These are phyloP conservation scores for Callaeas wilsoni DNA, from an alignment of 2,113 vertebrate species.

Conservation along the genomic window DNA sequence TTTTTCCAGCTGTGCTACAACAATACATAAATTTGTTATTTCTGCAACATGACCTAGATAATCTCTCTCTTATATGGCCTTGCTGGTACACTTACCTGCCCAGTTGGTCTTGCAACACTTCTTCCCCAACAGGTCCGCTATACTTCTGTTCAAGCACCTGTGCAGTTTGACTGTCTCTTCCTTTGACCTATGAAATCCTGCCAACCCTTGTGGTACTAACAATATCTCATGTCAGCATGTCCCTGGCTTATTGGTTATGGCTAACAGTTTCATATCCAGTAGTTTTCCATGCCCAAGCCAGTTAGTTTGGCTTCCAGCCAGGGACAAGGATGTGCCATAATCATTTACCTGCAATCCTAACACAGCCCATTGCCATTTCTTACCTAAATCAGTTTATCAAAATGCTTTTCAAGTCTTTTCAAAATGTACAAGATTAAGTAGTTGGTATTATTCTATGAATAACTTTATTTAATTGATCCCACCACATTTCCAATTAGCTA, in stretches of 20 bases:
- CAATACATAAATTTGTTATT: background rate
- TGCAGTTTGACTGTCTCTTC: background rate
- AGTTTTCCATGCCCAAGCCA: background rate
- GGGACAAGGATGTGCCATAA: too few relatives aligned
- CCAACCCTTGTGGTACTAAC: background rate
- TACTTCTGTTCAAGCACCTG: background rate
- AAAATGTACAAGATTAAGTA: background rate
- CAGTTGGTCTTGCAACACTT: background rate
- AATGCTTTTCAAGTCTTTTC: background rate
- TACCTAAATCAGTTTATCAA: background rate
- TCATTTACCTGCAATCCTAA: background rate
- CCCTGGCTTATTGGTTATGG: fast-evolving
- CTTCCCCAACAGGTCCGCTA: background rate
- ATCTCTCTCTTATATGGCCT: background rate
- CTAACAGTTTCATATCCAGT: background rate
- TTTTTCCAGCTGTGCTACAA: background rate
- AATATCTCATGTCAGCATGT: background rate
- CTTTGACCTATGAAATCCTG: background rate
- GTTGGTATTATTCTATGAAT: background rate
- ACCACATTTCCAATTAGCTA: background rate
- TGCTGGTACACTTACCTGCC: background rate
- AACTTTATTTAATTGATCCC: background rate
- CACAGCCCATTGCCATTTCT: background rate
- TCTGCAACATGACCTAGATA: background rate
- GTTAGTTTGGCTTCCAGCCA: background rate